A percentile compares a stretch with the other conserved stretches of the same genome.
Conservation (phyloP, 2,888 invertebrate species). For the Baccha elongata region DNA sequence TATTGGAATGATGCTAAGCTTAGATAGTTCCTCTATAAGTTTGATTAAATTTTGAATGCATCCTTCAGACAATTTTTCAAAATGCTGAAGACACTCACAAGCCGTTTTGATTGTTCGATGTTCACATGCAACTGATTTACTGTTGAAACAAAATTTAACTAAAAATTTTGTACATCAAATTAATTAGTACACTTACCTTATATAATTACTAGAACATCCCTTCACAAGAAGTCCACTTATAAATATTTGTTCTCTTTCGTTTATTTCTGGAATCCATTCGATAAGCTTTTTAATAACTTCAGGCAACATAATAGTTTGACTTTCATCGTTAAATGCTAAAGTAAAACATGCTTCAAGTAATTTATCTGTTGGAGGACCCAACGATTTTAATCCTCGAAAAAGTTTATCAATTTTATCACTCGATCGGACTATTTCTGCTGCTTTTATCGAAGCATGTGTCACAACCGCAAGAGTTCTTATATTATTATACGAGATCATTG, state of each 20-base stretch:
- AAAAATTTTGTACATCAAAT: constrained; percentile 28
- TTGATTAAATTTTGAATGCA: constrained; percentile 84
- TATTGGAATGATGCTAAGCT: constrained; percentile 84
- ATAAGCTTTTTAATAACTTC: constrained; percentile 83
- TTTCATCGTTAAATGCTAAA: constrained; percentile 82
- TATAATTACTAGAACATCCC: constrained; percentile 83
- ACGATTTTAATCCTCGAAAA: constrained; percentile 79
- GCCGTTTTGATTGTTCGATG: constrained; percentile 83
- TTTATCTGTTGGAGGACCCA: constrained; percentile 82
- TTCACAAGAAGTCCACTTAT: constrained; percentile 80
- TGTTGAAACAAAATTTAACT: constrained; percentile 76
- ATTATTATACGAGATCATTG: constrained; percentile 77
- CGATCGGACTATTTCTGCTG: constrained; percentile 76
- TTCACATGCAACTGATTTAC: constrained; percentile 84
- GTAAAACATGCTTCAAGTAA: constrained; percentile 83
- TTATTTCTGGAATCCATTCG: constrained; percentile 83
- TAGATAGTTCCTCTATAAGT: constrained; percentile 84
- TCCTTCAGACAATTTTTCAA: constrained; percentile 81
- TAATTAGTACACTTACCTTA: constrained; percentile 77
- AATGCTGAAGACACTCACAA: constrained; percentile 82
- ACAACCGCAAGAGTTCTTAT: constrained; percentile 78
- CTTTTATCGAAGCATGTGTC: constrained; percentile 77
- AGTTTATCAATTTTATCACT: constrained; percentile 78
- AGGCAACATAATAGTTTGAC: constrained; percentile 79
- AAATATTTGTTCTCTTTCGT: constrained; percentile 81